Base-by-base conservation (phyloP, 2,888 invertebrate species). In the Conchocele bisecta region DNA sequence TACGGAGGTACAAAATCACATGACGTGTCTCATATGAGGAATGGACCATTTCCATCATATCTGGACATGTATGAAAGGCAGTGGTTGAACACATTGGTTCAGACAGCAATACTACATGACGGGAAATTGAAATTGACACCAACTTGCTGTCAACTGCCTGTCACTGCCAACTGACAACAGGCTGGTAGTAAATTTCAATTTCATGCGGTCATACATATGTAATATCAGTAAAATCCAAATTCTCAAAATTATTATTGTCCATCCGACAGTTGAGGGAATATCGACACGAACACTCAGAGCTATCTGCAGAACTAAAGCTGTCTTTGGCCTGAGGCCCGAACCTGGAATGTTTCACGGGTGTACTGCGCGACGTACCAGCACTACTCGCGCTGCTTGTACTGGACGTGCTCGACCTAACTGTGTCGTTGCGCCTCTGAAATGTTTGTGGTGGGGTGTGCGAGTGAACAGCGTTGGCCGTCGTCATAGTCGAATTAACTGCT, bases 121-220 rank as follows among this genome's bases (percentile, higher is more conserved):
- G n/a, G n/a, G n/a, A n/a, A n/a, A n/a, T n/a, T n/a, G n/a, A n/a
- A n/a, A n/a, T n/a, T n/a, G n/a, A n/a, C n/a, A n/a, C n/a, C n/a
- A n/a, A n/a, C n/a, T n/a, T n/a, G n/a, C n/a, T n/a, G n/a, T n/a
- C n/a, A n/a, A n/a, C n/a, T n/a, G n/a, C n/a, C n/a, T n/a, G n/a
- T n/a, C n/a, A n/a, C n/a, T n/a, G n/a, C n/a, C n/a, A n/a, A n/a
- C n/a, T n/a, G n/a, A n/a, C n/a, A n/a, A n/a, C n/a, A n/a, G n/a
- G n/a, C n/a, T n/a, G n/a, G n/a, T n/a, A n/a, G n/a, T n/a, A n/a
- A n/a, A n/a, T n/a, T n/a, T n/a, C n/a, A n/a, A n/a, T n/a, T n/a
- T n/a, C n/a, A n/a, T n/a, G n/a, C n/a, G n/a, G n/a, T 79, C 66
- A 84, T 31, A 84, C 83, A 59, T 83, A 85, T 0, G 85, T 81